Evolutionary conservation across 1,140 invertebrate genomes (phyloP), one percentile per base, ranked within the genome.

Genomic region (Hormaphis cornu): DNA sequence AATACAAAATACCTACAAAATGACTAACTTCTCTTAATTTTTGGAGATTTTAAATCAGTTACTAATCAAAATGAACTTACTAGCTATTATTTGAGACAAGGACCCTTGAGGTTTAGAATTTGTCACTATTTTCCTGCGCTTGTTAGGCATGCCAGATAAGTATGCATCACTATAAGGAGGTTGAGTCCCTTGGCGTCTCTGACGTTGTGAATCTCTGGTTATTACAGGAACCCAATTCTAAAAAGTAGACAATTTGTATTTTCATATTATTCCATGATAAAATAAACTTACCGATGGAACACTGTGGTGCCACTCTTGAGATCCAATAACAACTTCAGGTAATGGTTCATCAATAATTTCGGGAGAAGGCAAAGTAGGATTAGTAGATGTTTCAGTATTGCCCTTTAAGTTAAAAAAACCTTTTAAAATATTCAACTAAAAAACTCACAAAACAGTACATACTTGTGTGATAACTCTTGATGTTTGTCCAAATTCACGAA

Each of bases 181-280:
- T 63, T 83, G 80, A 9, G 77, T 75, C 26, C 76, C 76, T 70
- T 82, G 83, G 71, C 84, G 78, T 73, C 85, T 78, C 73, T 89
- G 87, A 46, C 83, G 79, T 71, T 86, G 82, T 26, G 84, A 78
- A 76, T 93, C 90, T 20, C 84, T 81, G 8, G 86, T 83, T 58
- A 93, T 90, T 56, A 90, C 86, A 3, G 90, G 89, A 22, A 93
- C 84, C 90, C 89, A 92, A 50, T 90, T 87, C 87, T 89, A 70
- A 71, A 69, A 72, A 54, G 70, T 42, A 74, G 7, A 56, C 58
- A 35, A 12, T 46, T 3, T 63, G 18, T 48, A 6, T 0, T 20
- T 33, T 12, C 0, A 24, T 33, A 61, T n/a, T 28, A 30, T 26
- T 54, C 14, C 42, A 33, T 61, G 26, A n/a, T n/a, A n/a, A n/a